Evolutionary conservation across 2,797 vertebrate genomes (phyloP).

Genomic region (Enteromius trimaculatus): DNA sequence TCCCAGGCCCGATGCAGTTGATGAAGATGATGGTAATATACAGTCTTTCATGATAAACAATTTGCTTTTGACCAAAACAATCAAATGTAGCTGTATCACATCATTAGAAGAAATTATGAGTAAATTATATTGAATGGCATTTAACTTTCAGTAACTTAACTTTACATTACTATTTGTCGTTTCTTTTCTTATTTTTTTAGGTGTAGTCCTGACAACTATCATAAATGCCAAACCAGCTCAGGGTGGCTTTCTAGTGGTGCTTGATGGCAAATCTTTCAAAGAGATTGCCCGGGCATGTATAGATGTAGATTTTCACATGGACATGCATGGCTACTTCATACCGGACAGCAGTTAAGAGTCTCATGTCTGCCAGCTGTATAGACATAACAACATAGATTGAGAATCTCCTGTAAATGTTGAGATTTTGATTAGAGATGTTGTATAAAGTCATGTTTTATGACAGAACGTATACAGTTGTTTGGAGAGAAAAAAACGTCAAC

Average conservation of each 20-base stretch:
- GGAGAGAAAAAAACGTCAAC: not conserved
- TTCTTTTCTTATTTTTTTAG: constrained; percentile 68
- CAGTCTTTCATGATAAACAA: not conserved
- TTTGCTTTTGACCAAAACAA: not conserved
- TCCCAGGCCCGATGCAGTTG: constrained; percentile 80
- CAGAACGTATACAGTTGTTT: not conserved
- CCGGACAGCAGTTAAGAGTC: constrained; percentile 64
- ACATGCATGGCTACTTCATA: constrained; percentile 91
- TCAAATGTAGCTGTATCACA: not conserved
- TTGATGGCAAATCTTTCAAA: constrained; percentile 88
- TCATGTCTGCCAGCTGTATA: not conserved
- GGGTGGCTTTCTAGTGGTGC: constrained; percentile 82
- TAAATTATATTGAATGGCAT: not conserved
- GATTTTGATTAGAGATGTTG: not conserved
- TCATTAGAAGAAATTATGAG: not conserved
- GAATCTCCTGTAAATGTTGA: constrained; percentile 1
- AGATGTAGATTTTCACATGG: constrained; percentile 78
- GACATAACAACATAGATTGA: not conserved
- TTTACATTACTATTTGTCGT: not conserved
- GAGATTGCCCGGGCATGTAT: constrained; percentile 87
- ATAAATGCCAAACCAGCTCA: constrained; percentile 77
- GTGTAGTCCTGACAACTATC: constrained; percentile 82
- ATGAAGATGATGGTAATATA: constrained; percentile 90
- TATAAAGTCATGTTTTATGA: not conserved
- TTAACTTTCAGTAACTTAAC: not conserved